Conservation (phyloP, 1,140 invertebrate species). For the Drosophila paulistorum region DNA sequence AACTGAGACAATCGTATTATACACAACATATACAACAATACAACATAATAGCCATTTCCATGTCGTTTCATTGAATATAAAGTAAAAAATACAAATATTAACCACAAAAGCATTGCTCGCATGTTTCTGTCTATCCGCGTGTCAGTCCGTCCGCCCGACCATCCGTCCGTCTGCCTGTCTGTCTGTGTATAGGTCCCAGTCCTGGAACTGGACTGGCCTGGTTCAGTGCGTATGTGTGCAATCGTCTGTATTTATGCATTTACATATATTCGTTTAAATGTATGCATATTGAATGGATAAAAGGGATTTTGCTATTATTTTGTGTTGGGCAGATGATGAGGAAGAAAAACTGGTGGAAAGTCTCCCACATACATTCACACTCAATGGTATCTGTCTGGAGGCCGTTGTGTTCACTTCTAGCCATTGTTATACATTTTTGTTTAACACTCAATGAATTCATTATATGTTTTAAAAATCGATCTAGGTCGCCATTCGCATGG, state of each 20-base stretch:
- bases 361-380: constrained; percentile 5
- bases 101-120: constrained; percentile 62
- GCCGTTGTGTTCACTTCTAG: constrained; percentile 41
- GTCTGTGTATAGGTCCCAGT: not conserved
- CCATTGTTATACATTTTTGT: constrained; percentile 62
- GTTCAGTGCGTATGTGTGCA: constrained; percentile 30
- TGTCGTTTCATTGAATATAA: constrained; percentile 71
- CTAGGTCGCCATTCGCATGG: constrained; percentile 22
- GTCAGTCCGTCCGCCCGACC: no score
- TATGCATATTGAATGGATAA: constrained; percentile 73
- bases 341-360: not conserved
- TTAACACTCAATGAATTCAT: constrained; percentile 50
- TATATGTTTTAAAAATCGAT: constrained; percentile 60
- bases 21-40: constrained; percentile 42
- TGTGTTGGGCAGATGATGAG: constrained; percentile 43
- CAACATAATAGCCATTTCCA: constrained; percentile 69
- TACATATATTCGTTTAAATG: constrained; percentile 40
- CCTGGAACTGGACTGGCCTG: no score
- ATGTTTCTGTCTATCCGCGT: constrained; percentile 33
- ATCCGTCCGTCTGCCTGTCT: not conserved
- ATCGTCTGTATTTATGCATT: constrained; percentile 62
- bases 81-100: constrained; percentile 70
- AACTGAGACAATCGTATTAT: constrained; percentile 68
- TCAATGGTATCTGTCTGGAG: constrained; percentile 32
- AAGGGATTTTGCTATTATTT: constrained; percentile 67